Conservation (phyloP, 2,113 vertebrate species). For the Notothenia rossii region DNA sequence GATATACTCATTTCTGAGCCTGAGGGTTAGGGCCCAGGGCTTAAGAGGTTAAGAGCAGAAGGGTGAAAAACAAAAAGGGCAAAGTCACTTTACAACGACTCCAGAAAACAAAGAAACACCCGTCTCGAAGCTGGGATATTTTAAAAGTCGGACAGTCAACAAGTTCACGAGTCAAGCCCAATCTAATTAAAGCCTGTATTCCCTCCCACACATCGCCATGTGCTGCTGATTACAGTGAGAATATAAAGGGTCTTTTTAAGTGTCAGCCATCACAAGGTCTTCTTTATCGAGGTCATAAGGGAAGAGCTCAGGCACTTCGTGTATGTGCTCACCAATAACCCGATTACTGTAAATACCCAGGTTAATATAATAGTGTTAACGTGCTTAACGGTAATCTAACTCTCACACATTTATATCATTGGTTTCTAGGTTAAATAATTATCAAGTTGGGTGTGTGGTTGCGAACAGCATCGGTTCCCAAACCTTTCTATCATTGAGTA, state of each 20-base stretch:
- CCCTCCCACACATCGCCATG: slow-evolving; percentile 50
- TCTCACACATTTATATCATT: background rate
- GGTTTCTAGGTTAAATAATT: background rate
- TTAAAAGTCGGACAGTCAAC: background rate
- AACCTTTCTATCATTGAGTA: no score
- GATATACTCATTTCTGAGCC: no score
- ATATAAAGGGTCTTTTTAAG: slow-evolving; percentile 41
- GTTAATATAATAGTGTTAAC: slow-evolving; percentile 21
- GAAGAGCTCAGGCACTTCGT: background rate
- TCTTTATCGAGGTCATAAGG: slow-evolving; percentile 52
- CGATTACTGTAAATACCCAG: slow-evolving; percentile 40
- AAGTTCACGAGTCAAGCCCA: slow-evolving; percentile 44
- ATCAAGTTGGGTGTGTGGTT: background rate
- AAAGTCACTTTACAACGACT: background rate
- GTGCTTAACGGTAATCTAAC: slow-evolving; percentile 23
- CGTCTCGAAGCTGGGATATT: background rate
- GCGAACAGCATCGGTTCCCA: background rate
- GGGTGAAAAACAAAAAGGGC: background rate
- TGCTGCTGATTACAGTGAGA: slow-evolving; percentile 62
- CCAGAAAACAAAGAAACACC: background rate
- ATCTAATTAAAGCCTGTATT: slow-evolving; percentile 58
- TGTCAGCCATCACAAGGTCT: slow-evolving; percentile 55
- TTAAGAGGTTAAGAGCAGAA: background rate
- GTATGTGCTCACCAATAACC: slow-evolving; percentile 9
- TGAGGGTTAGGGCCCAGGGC: no score